Base-by-base conservation (phyloP, 2,797 vertebrate species). In the Gallirallus australis region DNA sequence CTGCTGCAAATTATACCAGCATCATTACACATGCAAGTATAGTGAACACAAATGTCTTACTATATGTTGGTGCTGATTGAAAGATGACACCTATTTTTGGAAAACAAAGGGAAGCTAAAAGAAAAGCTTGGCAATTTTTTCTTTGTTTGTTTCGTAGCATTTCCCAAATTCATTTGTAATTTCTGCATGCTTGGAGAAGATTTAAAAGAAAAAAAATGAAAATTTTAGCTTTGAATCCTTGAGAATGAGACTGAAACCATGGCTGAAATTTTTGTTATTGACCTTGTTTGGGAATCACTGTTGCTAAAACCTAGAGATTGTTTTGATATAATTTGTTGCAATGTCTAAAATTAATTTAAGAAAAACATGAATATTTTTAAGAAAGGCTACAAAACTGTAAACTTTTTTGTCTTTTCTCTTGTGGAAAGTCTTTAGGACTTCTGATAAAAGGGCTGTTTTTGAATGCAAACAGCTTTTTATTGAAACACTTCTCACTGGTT, bases 1-100 rank as follows among this genome's bases (percentile, higher is more conserved):
- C 96, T 96, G 94, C 96, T 89, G 70, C 27, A 86, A 81, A 95
- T 96, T 94, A 93, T 81, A 40, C 71, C 35, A 31, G 94, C 89
- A 71, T 90, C 96, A 93, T 96, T 95, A 96, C 91, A 77, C 89
- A 68, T 71, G 93, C 95, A 76, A 64, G 84, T 64, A n/a, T 23
- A 90, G 85, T 5, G 76, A 96, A 87, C 95, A 90, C 94, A 94
- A 83, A 93, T 88, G 85, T 94, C 69, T 11, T 33, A 8, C 60
- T 60, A 7, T 71, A 33, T 48, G 85, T 88, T 93, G 88, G 72
- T 25, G 52, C 85, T 94, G 90, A 93, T 72, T 88, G 96, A 94
- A 90, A 81, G 94, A 86, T 94, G 93, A 90, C 83, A 90, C 52
- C 90, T 89, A 21, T 66, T 92, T 77, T 59, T 57, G 70, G 88